phyloP scores from a whole-genome alignment of 2,797 vertebrate genomes.

The Cryptoprocta ferox region DNA sequence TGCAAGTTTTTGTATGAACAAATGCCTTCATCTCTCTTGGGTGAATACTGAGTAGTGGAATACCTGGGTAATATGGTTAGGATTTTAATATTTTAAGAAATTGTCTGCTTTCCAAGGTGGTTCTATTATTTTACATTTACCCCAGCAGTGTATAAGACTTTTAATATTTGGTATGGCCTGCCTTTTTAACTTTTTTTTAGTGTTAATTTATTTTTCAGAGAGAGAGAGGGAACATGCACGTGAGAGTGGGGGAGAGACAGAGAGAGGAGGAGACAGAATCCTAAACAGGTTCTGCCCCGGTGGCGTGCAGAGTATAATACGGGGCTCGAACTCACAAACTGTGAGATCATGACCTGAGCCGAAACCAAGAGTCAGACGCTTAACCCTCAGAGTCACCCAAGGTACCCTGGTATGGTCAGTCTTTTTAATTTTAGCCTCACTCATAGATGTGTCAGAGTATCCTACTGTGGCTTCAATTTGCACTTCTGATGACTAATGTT shows the following conservation, averaged over 20 bases:
- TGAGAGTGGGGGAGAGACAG: too few relatives aligned
- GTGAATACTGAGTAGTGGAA: neutral
- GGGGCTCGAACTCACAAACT: too few relatives aligned
- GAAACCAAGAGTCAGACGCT: too few relatives aligned
- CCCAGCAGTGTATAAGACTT: neutral
- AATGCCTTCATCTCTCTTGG: neutral
- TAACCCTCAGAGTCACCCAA: too few relatives aligned
- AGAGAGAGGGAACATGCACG: too few relatives aligned
- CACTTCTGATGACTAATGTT: neutral
- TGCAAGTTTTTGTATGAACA: neutral
- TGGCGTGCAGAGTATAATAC: too few relatives aligned
- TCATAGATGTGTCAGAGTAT: neutral
- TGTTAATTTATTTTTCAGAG: too few relatives aligned
- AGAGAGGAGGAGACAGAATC: too few relatives aligned
- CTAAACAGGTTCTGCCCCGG: too few relatives aligned
- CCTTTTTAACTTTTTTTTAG: too few relatives aligned
- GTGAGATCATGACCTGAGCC: too few relatives aligned
- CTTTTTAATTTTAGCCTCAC: neutral
- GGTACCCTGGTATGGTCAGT: neutral
- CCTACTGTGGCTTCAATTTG: neutral
- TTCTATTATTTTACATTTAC: neutral
- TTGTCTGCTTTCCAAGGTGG: neutral
- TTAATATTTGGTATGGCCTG: neutral
- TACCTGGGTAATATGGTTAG: neutral
- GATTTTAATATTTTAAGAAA: neutral